Percentiles rank a stretch among this genome's conserved stretches.
Conservation (phyloP, 2,888 invertebrate genomes). For the Tribolium freemani region DNA sequence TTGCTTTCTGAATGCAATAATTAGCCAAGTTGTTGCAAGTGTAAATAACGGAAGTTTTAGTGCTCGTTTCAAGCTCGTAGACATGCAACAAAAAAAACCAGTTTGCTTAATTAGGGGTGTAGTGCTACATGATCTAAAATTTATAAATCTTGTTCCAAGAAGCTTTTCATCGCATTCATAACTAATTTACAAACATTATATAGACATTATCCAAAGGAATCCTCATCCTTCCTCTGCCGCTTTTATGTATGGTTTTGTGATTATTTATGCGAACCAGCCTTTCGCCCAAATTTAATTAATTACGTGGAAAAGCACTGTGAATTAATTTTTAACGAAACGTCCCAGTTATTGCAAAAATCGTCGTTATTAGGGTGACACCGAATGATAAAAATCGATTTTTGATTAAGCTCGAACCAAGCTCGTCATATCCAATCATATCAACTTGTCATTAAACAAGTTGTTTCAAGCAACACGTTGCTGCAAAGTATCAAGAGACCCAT, state of each 20-base stretch:
- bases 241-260: neutral
- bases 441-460: slow-evolving; percentile 16
- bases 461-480: neutral
- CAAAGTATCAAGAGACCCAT: neutral
- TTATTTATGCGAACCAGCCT: neutral
- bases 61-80: neutral
- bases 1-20: neutral
- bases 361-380: slow-evolving; percentile 2
- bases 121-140: neutral
- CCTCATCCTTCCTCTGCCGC: neutral
- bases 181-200: neutral
- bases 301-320: slow-evolving; percentile 4
- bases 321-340: slow-evolving; percentile 23
- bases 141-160: neutral
- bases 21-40: neutral
- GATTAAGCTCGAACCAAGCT: slow-evolving; percentile 12
- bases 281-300: slow-evolving; percentile 8
- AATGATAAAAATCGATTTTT: slow-evolving; percentile 28
- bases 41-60: neutral
- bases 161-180: neutral
- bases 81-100: neutral
- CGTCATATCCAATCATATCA: slow-evolving; percentile 33
- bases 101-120: neutral
- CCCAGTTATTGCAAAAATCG: slow-evolving; percentile 2
- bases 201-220: neutral